Base-by-base conservation (phyloP, 2,888 invertebrate species). In the Lissonota sp. region DNA sequence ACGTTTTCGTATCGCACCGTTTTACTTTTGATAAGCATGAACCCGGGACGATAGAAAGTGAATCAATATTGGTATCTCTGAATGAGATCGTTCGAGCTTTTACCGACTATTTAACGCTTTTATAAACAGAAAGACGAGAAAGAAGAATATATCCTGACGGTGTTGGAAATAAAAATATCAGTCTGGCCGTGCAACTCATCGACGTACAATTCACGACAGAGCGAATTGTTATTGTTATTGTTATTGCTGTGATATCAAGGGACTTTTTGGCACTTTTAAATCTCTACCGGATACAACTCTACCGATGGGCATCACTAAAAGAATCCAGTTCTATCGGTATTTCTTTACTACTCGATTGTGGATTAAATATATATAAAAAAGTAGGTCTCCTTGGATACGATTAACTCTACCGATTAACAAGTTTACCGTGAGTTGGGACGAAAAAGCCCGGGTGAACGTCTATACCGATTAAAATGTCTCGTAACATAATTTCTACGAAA, bases 71-170 rank as follows among this genome's bases (percentile, higher is more conserved):
- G 39, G 7, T 58, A 63, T 77, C 63, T 55, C 55, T 55, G 51
- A 72, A 63, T 39, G 64, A 12, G 39, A 75, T 75, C 79, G 26
- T 37, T 40, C 49, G 67, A 6, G 16, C 39, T 51, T 10, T 16
- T n/a, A 26, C 26, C 26, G 14, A 7, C 44, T 14, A n/a, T 58
- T 12, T 12, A 58, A 63, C 44, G 62, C 40, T 44, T 2, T 6
- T 1, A 16, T 7, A 46, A 60, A 40, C 40, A 63, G 40, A 63
- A 63, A 26, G 7, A 16, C 12, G 16, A n/a, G n/a, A 55, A 37
- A 16, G n/a, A 40, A 39, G 26, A 44, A 42, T 40, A 40, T 55
- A 6, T 12, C 8, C 53, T 42, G 26, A 16, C 37, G 46, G 8
- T 40, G 42, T 37, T 8, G 14, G 60, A 12, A 40, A 40, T n/a